A percentile compares a stretch with the other conserved stretches of the same genome.
These are phyloP conservation scores for Aphelenchoides besseyi DNA, from an alignment of 1,140 invertebrate genomes.

Conservation along the genomic window DNA sequence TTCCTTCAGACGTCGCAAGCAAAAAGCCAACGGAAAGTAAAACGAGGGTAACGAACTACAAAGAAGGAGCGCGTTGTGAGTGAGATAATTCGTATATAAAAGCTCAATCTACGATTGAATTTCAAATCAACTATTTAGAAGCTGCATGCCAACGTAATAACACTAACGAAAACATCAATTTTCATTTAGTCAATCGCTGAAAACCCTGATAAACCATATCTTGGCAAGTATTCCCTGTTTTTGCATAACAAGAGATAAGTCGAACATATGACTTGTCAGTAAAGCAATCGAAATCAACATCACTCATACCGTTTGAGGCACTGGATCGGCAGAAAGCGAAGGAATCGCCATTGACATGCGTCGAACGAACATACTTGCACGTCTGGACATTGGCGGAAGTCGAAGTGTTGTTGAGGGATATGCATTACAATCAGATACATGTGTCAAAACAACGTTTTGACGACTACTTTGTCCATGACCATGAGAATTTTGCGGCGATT, in stretches of 20 bases:
- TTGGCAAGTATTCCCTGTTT: too few relatives aligned
- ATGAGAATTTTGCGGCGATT: too few relatives aligned
- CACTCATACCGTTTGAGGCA: slow-evolving; percentile 42
- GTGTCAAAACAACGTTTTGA: too few relatives aligned
- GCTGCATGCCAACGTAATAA: too few relatives aligned
- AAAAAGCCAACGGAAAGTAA: background rate
- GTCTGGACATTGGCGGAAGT: slow-evolving; percentile 26
- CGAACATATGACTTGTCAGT: too few relatives aligned
- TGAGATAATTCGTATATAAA: background rate
- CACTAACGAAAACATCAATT: too few relatives aligned
- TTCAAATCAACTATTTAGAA: background rate
- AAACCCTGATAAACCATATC: too few relatives aligned
- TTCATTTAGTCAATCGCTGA: too few relatives aligned
- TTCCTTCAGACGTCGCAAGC: background rate
- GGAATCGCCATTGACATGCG: slow-evolving; percentile 56
- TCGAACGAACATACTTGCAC: slow-evolving; percentile 49
- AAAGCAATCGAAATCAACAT: too few relatives aligned
- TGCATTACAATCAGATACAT: background rate
- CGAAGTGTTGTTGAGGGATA: background rate
- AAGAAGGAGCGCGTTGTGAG: slow-evolving; percentile 7
- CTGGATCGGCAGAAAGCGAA: slow-evolving; percentile 46
- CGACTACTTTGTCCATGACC: too few relatives aligned
- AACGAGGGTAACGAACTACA: background rate
- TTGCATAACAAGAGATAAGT: too few relatives aligned
- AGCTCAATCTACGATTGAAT: background rate